These are phyloP conservation scores for Oscheius sp. DNA, from an alignment of 2,888 invertebrate species.

Conservation along the genomic window DNA sequence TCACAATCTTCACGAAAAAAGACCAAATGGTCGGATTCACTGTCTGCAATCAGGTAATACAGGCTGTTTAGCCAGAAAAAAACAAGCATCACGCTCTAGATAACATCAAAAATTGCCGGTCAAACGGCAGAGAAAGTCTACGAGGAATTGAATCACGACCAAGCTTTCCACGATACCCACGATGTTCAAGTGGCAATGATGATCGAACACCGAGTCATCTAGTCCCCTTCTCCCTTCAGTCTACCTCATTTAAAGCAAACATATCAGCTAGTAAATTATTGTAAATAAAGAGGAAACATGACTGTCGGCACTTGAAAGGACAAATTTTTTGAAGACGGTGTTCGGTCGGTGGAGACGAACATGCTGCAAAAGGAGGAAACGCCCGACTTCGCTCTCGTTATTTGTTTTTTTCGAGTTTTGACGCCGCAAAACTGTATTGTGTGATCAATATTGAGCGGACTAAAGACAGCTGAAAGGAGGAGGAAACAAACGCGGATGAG, in stretches of 20 bases:
- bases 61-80: not conserved
- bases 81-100: constrained; percentile 24
- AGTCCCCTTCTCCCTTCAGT: not conserved
- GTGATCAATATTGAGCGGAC: no score
- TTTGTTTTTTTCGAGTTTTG: no score
- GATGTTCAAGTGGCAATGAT: constrained; percentile 66
- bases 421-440: no score
- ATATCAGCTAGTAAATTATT: constrained; percentile 5
- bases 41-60: constrained; percentile 63
- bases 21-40: constrained; percentile 68
- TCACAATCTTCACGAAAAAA: constrained; percentile 63
- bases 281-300: no score
- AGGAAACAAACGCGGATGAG: no score
- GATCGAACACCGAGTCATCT: constrained; percentile 58
- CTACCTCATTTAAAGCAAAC: not conserved
- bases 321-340: no score
- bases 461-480: no score
- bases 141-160: constrained; percentile 65
- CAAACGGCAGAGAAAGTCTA: constrained; percentile 68
- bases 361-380: no score
- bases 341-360: no score
- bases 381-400: not conserved
- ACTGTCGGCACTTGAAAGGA: no score
- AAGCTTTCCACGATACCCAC: constrained; percentile 66
- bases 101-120: constrained; percentile 61